phyloP scores from a whole-genome alignment of 2,888 invertebrate species.

The Timandra comae region DNA sequence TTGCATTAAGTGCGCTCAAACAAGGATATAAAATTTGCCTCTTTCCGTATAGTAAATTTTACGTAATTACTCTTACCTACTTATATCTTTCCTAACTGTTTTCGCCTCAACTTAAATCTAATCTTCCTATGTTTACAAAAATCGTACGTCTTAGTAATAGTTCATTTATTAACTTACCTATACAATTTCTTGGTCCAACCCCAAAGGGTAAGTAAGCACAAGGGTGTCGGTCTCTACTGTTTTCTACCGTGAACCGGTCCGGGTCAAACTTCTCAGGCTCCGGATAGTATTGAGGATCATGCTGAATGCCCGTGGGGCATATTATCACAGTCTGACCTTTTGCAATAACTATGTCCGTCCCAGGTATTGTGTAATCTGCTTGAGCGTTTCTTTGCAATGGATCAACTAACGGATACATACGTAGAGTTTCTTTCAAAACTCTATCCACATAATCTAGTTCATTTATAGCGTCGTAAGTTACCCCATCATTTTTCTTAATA shows the following conservation, averaged over 20 bases:
- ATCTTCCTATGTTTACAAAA: no score
- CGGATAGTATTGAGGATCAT: conserved; percentile 51
- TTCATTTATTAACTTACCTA: conserved; percentile 39
- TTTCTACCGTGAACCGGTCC: conserved; percentile 44
- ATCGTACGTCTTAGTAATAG: no score
- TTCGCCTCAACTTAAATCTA: no score
- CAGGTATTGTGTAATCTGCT: conserved; percentile 43
- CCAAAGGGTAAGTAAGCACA: conserved; percentile 57
- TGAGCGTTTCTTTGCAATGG: conserved; percentile 43
- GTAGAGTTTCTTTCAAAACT: conserved; percentile 49
- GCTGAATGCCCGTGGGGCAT: conserved; percentile 48
- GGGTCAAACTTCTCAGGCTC: conserved; percentile 64
- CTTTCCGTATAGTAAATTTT: no score
- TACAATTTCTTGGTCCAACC: conserved; percentile 55
- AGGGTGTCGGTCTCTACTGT: conserved; percentile 21
- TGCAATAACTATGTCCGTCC: conserved; percentile 38
- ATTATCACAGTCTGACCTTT: conserved; percentile 41
- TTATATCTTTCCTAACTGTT: no score
- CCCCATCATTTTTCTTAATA: conserved; percentile 31
- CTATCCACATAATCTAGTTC: conserved; percentile 52
- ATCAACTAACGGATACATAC: conserved; percentile 58
- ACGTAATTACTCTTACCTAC: no score
- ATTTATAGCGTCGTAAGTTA: conserved; percentile 46
- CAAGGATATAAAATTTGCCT: no score
- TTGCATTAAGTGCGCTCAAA: no score